Conservation (phyloP, 2,888 invertebrate species). For the Alloplasta piceator region DNA sequence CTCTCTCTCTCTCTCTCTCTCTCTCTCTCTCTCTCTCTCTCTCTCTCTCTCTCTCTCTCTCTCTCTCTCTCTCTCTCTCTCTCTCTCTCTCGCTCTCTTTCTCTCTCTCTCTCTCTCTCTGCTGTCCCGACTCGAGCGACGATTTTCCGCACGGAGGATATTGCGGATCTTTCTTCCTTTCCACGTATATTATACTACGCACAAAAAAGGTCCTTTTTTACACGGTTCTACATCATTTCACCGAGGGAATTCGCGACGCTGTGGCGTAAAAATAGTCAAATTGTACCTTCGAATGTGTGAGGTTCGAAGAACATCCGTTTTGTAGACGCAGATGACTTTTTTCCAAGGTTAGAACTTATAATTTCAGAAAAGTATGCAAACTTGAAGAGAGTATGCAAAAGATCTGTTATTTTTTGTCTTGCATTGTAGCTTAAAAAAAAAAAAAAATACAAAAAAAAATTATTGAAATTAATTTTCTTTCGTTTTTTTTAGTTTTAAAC, state of each 20-base stretch:
- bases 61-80: constrained; percentile 10
- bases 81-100: constrained; percentile 13
- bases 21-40: constrained; percentile 22
- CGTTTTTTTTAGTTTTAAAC: no score
- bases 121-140: neutral
- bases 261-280: neutral
- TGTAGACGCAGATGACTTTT: no score
- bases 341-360: no score
- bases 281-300: no score
- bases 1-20: constrained; percentile 28
- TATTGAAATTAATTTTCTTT: no score
- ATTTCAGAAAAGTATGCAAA: no score
- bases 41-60: constrained; percentile 20
- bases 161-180: neutral
- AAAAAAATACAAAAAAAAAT: no score
- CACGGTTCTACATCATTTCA: constrained; percentile 39
- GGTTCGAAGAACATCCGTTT: no score
- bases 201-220: constrained; percentile 40
- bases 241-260: constrained; percentile 28
- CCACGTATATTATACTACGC: neutral
- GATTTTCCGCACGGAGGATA: neutral
- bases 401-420: no score
- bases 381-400: no score
- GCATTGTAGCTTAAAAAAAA: no score
- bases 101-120: constrained; percentile 15